Evolutionary conservation across 2,888 invertebrate genomes (phyloP).

Genomic region (Macroteleia sp.): DNA sequence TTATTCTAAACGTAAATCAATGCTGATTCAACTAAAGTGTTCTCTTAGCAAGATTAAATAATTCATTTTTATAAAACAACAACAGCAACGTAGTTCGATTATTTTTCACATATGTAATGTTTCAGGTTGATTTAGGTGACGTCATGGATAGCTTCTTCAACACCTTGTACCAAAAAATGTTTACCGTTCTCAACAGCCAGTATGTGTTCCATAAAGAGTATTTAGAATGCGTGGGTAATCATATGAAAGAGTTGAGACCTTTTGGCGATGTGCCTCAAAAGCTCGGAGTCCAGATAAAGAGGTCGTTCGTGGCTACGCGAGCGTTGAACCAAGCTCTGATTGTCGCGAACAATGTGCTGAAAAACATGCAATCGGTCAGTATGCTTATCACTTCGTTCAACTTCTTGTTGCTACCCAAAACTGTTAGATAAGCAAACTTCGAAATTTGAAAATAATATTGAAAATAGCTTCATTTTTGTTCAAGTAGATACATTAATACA

Average conservation of each 20-base stretch:
- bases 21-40: too few species aligned
- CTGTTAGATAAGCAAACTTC: too few species aligned
- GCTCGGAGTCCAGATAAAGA: constrained; percentile 93
- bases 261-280: constrained; percentile 98
- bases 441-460: too few species aligned
- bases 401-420: constrained; percentile 4
- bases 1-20: too few species aligned
- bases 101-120: too few species aligned
- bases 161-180: constrained; percentile 97
- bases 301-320: constrained; percentile 97
- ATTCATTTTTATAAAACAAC: too few species aligned
- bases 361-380: constrained; percentile 89
- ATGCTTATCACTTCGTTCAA: constrained; percentile 22
- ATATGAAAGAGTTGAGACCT: constrained; percentile 96
- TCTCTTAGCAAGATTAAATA: too few species aligned
- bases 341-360: constrained; percentile 92
- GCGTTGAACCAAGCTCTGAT: constrained; percentile 96
- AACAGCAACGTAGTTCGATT: too few species aligned
- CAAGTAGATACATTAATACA: too few species aligned
- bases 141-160: constrained; percentile 97
- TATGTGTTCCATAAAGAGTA: constrained; percentile 95
- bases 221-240: constrained; percentile 93
- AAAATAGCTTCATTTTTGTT: too few species aligned
- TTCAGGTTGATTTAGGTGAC: constrained; percentile 91
- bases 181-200: constrained; percentile 96